These are phyloP conservation scores for Ictalurus furcatus DNA, from an alignment of 2,113 vertebrate species.

Conservation along the genomic window DNA sequence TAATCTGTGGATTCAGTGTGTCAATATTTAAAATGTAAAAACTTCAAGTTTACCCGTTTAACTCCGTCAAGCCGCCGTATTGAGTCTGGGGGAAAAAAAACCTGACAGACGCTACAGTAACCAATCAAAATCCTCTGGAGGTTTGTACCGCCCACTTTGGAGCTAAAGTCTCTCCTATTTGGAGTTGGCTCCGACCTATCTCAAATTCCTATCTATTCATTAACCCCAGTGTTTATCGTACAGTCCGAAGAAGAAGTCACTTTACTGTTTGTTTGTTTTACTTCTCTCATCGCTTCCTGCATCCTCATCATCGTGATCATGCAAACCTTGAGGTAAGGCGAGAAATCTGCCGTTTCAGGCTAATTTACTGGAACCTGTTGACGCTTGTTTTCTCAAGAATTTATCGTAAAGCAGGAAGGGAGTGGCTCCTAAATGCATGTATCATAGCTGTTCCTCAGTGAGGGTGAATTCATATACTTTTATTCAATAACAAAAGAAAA, in stretches of 20 bases:
- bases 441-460: not conserved
- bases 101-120: no score
- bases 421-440: not conserved
- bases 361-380: not conserved
- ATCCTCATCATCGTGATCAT: not conserved
- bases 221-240: no score
- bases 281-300: not conserved
- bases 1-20: no score
- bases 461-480: not conserved
- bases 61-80: no score
- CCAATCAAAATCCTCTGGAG: no score
- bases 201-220: not conserved
- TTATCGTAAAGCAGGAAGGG: not conserved
- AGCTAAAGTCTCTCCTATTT: no score
- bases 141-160: no score
- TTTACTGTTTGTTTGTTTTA: not conserved
- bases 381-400: not conserved
- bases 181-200: no score
- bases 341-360: not conserved
- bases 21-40: no score
- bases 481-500: not conserved
- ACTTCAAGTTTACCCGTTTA: no score
- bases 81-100: no score
- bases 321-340: slow-evolving; percentile 13
- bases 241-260: no score